A percentile compares a stretch with the other conserved stretches of the same genome.
Conservation (phyloP, 2,113 vertebrate genomes). For the Amblyornis subalaris region DNA sequence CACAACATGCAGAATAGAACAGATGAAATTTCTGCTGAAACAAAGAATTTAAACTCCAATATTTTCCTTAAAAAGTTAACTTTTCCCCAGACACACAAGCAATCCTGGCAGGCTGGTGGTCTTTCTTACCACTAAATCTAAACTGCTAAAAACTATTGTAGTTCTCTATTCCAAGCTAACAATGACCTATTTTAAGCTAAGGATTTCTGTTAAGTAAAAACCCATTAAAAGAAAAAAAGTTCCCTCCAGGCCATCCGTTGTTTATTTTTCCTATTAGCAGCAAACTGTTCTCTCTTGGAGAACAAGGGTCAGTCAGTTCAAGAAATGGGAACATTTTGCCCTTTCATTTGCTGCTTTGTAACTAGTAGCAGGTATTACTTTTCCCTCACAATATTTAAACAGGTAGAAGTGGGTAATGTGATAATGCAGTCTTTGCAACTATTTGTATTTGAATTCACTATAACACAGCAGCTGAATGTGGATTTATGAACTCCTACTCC, state of each 20-base stretch:
- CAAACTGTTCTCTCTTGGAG: conserved; percentile 47
- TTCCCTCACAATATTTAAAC: neutral
- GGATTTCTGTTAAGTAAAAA: conserved; percentile 11
- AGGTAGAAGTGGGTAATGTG: neutral
- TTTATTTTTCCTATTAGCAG: conserved; percentile 58
- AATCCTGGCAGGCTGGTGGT: neutral
- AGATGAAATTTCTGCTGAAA: neutral
- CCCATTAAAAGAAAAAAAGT: neutral
- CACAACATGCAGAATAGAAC: neutral
- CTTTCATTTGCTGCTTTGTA: conserved; percentile 24
- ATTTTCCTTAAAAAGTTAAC: neutral
- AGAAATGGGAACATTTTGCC: conserved; percentile 6
- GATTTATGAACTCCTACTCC: neutral
- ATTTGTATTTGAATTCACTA: neutral
- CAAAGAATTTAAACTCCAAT: neutral
- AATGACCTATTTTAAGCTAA: conserved; percentile 34
- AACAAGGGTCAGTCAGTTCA: conserved; percentile 13
- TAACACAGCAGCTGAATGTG: neutral
- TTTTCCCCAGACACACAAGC: neutral
- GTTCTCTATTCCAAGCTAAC: neutral
- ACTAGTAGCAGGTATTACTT: conserved; percentile 26
- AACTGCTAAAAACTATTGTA: neutral
- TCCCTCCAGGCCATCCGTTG: conserved; percentile 49
- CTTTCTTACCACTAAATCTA: neutral
- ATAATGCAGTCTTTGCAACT: neutral